These are phyloP conservation scores for Xylota segnis DNA, from an alignment of 2,888 invertebrate genomes.

Conservation along the genomic window DNA sequence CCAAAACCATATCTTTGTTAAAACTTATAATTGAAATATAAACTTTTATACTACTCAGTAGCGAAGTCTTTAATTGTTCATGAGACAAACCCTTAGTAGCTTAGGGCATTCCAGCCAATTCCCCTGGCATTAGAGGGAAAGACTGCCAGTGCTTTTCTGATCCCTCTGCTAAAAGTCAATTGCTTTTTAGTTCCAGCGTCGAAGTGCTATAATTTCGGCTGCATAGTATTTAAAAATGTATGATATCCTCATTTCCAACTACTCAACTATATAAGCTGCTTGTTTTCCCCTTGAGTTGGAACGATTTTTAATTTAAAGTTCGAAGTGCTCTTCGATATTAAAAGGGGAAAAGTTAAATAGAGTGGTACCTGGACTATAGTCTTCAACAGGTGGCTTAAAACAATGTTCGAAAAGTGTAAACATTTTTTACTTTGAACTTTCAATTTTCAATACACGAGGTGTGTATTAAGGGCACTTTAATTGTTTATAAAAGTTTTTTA, in stretches of 20 bases:
- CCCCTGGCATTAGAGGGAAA: too few relatives aligned
- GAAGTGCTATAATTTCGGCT: background rate
- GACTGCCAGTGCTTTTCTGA: too few relatives aligned
- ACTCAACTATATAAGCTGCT: background rate
- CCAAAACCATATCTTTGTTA: too few relatives aligned
- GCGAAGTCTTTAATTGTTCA: too few relatives aligned
- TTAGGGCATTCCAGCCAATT: too few relatives aligned
- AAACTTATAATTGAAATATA: too few relatives aligned
- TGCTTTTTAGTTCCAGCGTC: background rate
- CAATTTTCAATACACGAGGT: background rate
- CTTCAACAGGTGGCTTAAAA: conserved; percentile 4
- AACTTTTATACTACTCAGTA: too few relatives aligned
- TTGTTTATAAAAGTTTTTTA: background rate
- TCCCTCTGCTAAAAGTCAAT: too few relatives aligned
- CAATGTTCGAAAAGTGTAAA: conserved; percentile 8
- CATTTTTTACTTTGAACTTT: background rate
- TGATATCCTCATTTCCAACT: background rate
- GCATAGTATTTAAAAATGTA: background rate
- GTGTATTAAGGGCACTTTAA: background rate
- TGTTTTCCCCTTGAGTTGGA: conserved; percentile 6
- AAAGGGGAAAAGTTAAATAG: conserved; percentile 8
- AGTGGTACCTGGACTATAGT: conserved; percentile 12
- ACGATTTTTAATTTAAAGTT: conserved; percentile 34
- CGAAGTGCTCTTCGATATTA: conserved; percentile 20
- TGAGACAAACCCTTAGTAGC: too few relatives aligned